Base-by-base conservation (phyloP, 2,888 invertebrate species). In the Phyllotreta striolata region DNA sequence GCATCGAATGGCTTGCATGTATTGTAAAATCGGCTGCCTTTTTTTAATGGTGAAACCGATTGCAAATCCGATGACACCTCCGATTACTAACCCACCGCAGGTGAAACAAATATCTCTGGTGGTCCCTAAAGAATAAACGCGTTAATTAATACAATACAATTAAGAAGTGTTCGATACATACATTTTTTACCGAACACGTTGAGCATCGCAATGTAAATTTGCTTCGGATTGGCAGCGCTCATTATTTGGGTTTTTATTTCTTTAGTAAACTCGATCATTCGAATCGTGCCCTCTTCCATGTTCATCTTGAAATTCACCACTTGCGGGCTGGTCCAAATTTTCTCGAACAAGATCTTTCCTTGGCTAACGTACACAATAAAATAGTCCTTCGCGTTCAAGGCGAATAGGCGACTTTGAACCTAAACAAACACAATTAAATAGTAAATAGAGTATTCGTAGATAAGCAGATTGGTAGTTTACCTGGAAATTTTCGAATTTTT, bases 1-100 rank as follows among this genome's bases (percentile, higher is more conserved):
- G 67, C 84, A 83, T 69, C 83, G 81, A 35, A 84, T 72, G 38
- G 84, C 83, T 77, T 82, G 82, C 82, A 85, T 84, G 66, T 82
- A 81, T 62, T 82, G 79, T 55, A 79, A 67, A 63, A 81, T 74
- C 46, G 73, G 73, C 41, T 78, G 69, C 40, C 67, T 68, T 69
- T 74, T 75, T 49, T 75, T 75, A 73, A 81, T 75, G 64, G 79
- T 77, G 37, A 79, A 54, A 3, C 82, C 82, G 54, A 83, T 73
- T 60, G 76, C 77, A 55, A 82, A 79, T 49, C 85, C 84, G 61
- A 84, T 73, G 24, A 83, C 52, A 65, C 78, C 76, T 40, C 85
- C 85, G 40, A 81, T 69, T 14, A 81, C 57, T 66, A 84, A 73
- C 34, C 84, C 84, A n/a, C 78, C 76, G 67, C 82, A 70, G 60